Evolutionary conservation across 2,113 vertebrate genomes (phyloP).

Genomic region (Rhombomys opimus): DNA sequence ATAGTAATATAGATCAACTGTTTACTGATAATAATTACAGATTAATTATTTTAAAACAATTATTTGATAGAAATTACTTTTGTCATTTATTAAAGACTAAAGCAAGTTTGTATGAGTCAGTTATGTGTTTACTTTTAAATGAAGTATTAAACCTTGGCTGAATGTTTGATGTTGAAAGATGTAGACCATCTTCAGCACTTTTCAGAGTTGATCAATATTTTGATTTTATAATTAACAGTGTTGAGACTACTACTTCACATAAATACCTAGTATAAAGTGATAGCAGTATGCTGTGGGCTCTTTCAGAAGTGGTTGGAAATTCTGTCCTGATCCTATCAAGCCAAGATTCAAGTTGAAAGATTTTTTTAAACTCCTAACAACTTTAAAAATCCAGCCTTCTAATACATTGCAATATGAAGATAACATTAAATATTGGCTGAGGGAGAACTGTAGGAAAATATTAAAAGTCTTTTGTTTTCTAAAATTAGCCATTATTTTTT

Average conservation of each 20-base stretch:
- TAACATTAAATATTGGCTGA: background rate
- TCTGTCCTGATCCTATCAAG: background rate
- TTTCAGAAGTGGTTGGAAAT: background rate
- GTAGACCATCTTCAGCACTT: background rate
- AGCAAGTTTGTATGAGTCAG: background rate
- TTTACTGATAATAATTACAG: background rate
- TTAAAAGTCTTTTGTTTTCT: background rate
- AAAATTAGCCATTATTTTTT: background rate
- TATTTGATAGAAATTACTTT: slow-evolving; percentile 1
- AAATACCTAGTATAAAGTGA: background rate
- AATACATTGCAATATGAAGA: background rate
- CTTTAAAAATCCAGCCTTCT: background rate
- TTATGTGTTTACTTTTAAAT: background rate
- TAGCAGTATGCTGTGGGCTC: background rate
- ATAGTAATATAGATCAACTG: background rate
- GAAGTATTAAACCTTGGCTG: background rate
- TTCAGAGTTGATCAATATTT: background rate
- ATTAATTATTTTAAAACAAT: background rate
- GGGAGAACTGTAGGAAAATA: background rate
- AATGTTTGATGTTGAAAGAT: background rate
- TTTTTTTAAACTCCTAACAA: background rate
- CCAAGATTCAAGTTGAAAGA: background rate
- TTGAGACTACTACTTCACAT: background rate
- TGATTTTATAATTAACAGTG: background rate
- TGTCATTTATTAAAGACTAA: background rate